phyloP scores from a whole-genome alignment of 1,140 invertebrate genomes.

The Drosophila ogumai region DNA sequence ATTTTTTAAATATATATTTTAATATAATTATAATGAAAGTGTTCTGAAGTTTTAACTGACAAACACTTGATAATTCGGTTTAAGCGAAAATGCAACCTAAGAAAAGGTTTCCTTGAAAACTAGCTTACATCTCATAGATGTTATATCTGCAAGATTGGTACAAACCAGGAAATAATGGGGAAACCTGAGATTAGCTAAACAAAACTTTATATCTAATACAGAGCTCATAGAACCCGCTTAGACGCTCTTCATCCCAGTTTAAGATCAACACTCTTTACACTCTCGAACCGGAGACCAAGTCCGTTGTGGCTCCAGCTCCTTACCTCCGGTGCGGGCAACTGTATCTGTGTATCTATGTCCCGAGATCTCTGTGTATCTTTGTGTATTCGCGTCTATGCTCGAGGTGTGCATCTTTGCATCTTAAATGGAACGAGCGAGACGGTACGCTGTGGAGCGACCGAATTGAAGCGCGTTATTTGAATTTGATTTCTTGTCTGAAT shows the following conservation, averaged over 20 bases:
- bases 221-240: neutral
- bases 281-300: neutral
- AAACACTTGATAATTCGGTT: neutral
- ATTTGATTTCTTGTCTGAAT: slow-evolving; percentile 82
- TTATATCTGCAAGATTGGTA: too few relatives aligned
- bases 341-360: slow-evolving; percentile 9
- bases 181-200: neutral
- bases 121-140: neutral
- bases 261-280: neutral
- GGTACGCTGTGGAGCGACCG: slow-evolving; percentile 29
- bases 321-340: neutral
- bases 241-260: neutral
- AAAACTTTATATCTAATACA: neutral
- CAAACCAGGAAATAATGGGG: neutral
- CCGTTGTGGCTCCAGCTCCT: too few relatives aligned
- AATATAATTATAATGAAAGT: neutral
- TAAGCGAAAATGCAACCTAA: neutral
- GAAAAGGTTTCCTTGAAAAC: neutral
- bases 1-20: too few relatives aligned
- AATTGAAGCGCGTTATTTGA: slow-evolving; percentile 82
- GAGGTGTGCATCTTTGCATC: slow-evolving; percentile 39
- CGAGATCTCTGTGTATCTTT: neutral
- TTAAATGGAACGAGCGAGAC: slow-evolving; percentile 30
- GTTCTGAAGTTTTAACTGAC: neutral
- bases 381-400: slow-evolving; percentile 26